phyloP scores from a whole-genome alignment of 1,140 invertebrate species.

The Nasonia longicornis region DNA sequence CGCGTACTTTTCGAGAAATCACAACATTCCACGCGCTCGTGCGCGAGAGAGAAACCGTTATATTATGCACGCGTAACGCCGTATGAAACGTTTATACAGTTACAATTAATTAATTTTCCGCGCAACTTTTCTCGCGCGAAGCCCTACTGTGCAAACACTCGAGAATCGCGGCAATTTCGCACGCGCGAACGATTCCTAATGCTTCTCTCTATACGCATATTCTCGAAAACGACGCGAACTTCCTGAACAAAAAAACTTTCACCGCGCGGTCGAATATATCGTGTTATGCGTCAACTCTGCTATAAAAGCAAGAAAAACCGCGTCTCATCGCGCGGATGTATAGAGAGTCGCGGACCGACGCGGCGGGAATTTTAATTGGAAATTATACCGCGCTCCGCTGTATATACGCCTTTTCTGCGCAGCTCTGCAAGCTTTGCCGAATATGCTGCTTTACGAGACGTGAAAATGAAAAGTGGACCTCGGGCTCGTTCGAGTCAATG shows the following conservation, averaged over 20 bases:
- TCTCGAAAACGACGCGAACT: background rate
- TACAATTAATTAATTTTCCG: background rate
- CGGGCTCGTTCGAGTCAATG: no score
- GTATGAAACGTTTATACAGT: background rate
- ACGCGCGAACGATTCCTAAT: background rate
- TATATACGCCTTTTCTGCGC: background rate
- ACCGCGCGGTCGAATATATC: background rate
- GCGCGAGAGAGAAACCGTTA: background rate
- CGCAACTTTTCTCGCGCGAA: no score
- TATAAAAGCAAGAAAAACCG: constrained; percentile 24
- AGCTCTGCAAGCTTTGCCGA: background rate
- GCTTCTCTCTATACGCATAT: background rate
- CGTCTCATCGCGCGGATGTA: background rate
- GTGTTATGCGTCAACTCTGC: background rate
- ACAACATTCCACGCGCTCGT: background rate
- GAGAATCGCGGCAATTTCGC: background rate
- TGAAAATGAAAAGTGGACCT: background rate
- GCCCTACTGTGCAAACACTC: no score
- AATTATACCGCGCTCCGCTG: background rate
- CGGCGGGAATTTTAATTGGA: constrained; percentile 35
- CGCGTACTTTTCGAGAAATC: background rate
- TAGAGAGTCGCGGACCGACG: background rate
- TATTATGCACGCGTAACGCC: background rate
- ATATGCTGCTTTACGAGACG: background rate
- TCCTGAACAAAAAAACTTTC: constrained; percentile 36